These are phyloP conservation scores for Antheraea assamensis DNA, from an alignment of 2,888 invertebrate species.

Conservation along the genomic window DNA sequence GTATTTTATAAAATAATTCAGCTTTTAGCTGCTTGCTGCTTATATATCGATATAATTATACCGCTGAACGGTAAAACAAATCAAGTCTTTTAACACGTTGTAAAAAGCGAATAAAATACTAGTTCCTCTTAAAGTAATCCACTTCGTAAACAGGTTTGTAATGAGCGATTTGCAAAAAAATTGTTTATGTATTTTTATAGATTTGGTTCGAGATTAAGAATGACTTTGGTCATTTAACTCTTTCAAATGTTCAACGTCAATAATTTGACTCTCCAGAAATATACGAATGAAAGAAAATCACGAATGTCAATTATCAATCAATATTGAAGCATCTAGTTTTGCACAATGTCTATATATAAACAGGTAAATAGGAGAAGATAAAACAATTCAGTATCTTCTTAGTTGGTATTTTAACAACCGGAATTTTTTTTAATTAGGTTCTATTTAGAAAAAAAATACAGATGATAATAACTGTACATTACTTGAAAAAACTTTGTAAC, in stretches of 20 bases:
- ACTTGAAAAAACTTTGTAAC: no score
- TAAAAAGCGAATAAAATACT: not conserved
- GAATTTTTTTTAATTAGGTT: no score
- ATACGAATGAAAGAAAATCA: not conserved
- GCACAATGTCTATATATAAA: constrained; percentile 12
- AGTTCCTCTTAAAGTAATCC: not conserved
- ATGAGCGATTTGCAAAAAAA: not conserved
- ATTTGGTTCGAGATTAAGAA: not conserved
- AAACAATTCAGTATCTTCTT: no score
- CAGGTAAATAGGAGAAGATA: no score
- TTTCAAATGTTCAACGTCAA: no score
- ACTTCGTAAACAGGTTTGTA: not conserved
- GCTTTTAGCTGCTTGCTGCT: not conserved
- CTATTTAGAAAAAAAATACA: no score
- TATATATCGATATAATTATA: not conserved
- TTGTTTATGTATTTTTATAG: not conserved
- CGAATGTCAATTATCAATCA: constrained; percentile 28
- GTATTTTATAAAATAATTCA: not conserved
- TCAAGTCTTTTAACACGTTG: not conserved
- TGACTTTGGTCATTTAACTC: not conserved
- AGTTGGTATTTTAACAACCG: no score
- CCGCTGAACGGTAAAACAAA: not conserved
- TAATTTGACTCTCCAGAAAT: not conserved
- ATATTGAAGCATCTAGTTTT: constrained; percentile 26
- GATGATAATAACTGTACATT: no score